Evolutionary conservation across 2,888 invertebrate genomes (phyloP).

Genomic region (Drosophila neonasuta): DNA sequence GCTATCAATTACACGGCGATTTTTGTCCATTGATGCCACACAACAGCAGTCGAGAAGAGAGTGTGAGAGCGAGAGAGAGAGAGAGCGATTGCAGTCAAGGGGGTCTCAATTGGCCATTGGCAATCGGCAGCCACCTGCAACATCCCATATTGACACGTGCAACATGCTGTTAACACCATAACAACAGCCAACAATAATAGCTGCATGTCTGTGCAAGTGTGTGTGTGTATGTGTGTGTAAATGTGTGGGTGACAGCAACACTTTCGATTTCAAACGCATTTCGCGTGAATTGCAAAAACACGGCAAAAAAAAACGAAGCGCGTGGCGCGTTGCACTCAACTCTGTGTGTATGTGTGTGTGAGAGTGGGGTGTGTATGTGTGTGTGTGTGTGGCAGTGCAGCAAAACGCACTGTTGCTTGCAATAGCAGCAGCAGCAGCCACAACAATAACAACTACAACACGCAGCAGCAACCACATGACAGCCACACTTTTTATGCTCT

Average conservation of each 20-base stretch:
- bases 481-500: slow-evolving; percentile 70
- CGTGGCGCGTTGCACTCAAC: slow-evolving; percentile 30
- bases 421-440: slow-evolving; percentile 38
- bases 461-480: slow-evolving; percentile 55
- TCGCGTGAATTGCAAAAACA: slow-evolving; percentile 69
- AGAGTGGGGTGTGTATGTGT: slow-evolving; percentile 27
- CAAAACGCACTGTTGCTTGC: slow-evolving; percentile 74
- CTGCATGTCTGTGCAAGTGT: slow-evolving; percentile 24
- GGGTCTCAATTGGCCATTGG: slow-evolving; percentile 38
- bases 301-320: slow-evolving; percentile 26
- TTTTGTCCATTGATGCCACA: slow-evolving; percentile 66
- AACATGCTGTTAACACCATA: slow-evolving; percentile 75
- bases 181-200: slow-evolving; percentile 50
- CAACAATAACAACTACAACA: slow-evolving; percentile 33
- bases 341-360: slow-evolving; percentile 31
- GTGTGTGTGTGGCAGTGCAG: slow-evolving; percentile 53
- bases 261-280: slow-evolving; percentile 77
- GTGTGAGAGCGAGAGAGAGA: background rate
- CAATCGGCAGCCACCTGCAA: slow-evolving; percentile 63
- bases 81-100: background rate
- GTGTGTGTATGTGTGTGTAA: slow-evolving; percentile 19
- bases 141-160: slow-evolving; percentile 73
- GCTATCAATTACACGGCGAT: slow-evolving; percentile 70
- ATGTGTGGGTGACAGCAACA: slow-evolving; percentile 64
- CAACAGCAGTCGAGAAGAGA: slow-evolving; percentile 4